Evolutionary conservation across 2,797 vertebrate species (phyloP), one percentile per base, ranked within the genome.

Genomic region (Acanthiza pusilla): DNA sequence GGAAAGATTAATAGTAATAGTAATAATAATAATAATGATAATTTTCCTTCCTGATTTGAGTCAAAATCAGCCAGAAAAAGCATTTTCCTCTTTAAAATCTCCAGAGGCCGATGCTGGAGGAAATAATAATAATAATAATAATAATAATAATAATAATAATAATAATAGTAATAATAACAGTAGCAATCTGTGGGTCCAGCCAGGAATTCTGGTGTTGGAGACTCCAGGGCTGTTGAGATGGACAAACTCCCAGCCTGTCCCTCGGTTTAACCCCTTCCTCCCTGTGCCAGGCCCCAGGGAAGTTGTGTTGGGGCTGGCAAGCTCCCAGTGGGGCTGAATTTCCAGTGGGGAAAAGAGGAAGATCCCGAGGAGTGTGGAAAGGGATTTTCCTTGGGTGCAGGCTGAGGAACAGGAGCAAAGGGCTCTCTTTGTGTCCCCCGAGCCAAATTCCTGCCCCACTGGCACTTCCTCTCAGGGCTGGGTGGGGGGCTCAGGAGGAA

Each of bases 181-280:
- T 38, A 38, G 38, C 9, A 38, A 72, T 50, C 36, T 0, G 0
- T 7, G 60, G 32, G 29, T 51, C 32, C 2, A 2, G 29, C 19
- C 4, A 2, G 11, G 55, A 30, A 29, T 72, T n/a, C 40, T 50
- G 67, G 9, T 12, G 45, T 2, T 40, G 42, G 60, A 48, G 29
- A 25, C 29, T 30, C 36, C 53, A 12, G 53, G 11, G 51, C 36
- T 29, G 0, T 11, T 40, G 34, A 54, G 47, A 30, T 18, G 66
- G 47, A 58, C 36, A 30, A 58, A 5, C 0, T 11, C 26, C 5
- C 2, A 26, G 23, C 25, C 66, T 32, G 17, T 26, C 20, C 47
- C 25, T 48, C 2, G 17, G 9, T 54, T 75, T 70, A 54, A 87
- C 58, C 40, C 48, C 42, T 62, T 54, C 34, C 63, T 73, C 15